A percentile compares a stretch with the other conserved stretches of the same genome.
phyloP scores from a whole-genome alignment of 2,113 vertebrate species.

The Oryzias curvinotus region DNA sequence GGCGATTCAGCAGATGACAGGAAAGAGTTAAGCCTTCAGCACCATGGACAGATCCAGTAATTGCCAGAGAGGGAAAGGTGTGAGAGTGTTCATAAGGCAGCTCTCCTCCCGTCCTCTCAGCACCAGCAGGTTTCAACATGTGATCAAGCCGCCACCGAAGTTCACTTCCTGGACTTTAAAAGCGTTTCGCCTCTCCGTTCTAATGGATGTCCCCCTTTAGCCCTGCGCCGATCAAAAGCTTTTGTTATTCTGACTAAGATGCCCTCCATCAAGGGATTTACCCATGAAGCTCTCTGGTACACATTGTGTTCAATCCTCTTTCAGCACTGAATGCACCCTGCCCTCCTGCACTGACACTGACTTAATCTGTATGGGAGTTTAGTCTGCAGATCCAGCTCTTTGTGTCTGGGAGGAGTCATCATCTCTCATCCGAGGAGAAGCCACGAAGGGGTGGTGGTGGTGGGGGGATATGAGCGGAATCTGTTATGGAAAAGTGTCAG shows the following conservation, averaged over 20 bases:
- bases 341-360: slow-evolving; percentile 32
- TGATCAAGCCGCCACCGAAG: slow-evolving; percentile 5
- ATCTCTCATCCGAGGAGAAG: slow-evolving; percentile 4
- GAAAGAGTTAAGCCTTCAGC: slow-evolving; percentile 43
- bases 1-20: neutral
- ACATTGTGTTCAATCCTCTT: slow-evolving; percentile 65
- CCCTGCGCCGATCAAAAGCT: slow-evolving; percentile 63
- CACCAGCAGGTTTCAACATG: slow-evolving; percentile 6
- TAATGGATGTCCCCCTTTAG: slow-evolving; percentile 57
- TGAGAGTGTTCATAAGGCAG: slow-evolving; percentile 4
- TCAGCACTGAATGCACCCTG: slow-evolving; percentile 40
- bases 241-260: slow-evolving; percentile 62
- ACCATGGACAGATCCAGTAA: slow-evolving; percentile 63
- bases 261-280: slow-evolving; percentile 65
- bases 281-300: slow-evolving; percentile 43
- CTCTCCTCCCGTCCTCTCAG: slow-evolving; percentile 1
- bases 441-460: neutral
- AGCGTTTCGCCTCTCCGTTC: slow-evolving; percentile 8
- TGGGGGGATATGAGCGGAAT: slow-evolving; percentile 11
- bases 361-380: slow-evolving; percentile 53
- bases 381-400: slow-evolving; percentile 29
- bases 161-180: neutral
- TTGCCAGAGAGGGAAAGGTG: slow-evolving; percentile 25
- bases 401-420: slow-evolving; percentile 25
- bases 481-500: slow-evolving; percentile 27